Conservation (phyloP, 2,113 vertebrate genomes). For the Shinisaurus crocodilurus region DNA sequence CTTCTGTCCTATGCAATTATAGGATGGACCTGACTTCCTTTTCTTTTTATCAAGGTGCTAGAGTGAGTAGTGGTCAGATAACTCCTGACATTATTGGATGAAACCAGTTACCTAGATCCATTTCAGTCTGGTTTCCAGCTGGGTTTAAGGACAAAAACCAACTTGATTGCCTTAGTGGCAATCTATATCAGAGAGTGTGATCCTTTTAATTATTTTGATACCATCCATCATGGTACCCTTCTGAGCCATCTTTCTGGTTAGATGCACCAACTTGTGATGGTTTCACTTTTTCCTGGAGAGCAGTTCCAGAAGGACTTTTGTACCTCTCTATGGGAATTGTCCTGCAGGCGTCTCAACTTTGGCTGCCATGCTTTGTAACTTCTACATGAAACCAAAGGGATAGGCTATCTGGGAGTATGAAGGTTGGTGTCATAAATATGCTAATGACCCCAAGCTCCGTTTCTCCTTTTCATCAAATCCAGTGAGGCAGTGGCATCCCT, state of each 20-base stretch:
- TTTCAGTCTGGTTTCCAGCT: not conserved
- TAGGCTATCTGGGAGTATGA: not conserved
- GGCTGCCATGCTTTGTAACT: not conserved
- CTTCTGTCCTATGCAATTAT: not conserved
- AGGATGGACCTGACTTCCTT: not conserved
- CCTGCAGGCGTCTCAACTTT: not conserved
- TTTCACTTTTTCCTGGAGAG: not conserved
- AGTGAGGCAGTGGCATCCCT: not conserved
- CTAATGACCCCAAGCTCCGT: not conserved
- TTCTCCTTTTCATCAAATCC: not conserved
- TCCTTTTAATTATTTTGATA: not conserved
- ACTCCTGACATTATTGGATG: not conserved
- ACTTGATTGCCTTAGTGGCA: not conserved
- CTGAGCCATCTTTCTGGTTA: not conserved
- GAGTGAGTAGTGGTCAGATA: not conserved
- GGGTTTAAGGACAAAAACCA: not conserved
- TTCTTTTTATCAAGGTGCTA: not conserved
- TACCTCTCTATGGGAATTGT: not conserved
- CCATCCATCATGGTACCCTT: not conserved
- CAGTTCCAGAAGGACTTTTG: not conserved
- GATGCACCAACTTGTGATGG: not conserved
- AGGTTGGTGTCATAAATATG: not conserved
- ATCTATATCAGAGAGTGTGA: not conserved
- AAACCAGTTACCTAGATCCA: not conserved
- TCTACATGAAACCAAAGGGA: not conserved